Evolutionary conservation across 1,140 invertebrate species (phyloP).

Genomic region (Ridgeia piscesae): DNA sequence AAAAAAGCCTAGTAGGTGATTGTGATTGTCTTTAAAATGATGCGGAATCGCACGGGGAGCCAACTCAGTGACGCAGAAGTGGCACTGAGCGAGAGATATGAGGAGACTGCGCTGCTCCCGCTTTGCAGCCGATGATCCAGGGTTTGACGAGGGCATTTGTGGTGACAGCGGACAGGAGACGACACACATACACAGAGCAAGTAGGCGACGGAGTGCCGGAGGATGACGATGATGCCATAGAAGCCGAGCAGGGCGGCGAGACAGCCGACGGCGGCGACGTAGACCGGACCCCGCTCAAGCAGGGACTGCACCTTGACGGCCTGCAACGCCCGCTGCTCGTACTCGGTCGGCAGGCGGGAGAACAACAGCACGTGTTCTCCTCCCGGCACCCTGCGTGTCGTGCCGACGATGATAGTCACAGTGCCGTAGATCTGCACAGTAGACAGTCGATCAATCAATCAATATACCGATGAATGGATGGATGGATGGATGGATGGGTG

Average conservation of each 20-base stretch:
- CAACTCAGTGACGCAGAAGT: too few species aligned
- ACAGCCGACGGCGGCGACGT: slow-evolving; percentile 7
- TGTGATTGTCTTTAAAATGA: too few species aligned
- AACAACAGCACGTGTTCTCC: not conserved
- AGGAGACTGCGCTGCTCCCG: too few species aligned
- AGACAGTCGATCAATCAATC: too few species aligned
- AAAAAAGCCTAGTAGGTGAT: too few species aligned
- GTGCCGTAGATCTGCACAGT: not conserved
- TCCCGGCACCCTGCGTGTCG: not conserved
- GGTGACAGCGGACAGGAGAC: too few species aligned
- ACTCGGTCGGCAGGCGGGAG: not conserved
- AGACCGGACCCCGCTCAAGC: not conserved
- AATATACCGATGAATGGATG: too few species aligned
- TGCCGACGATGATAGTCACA: not conserved
- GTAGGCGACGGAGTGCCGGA: not conserved
- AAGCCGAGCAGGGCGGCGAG: slow-evolving; percentile 41
- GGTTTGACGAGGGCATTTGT: too few species aligned
- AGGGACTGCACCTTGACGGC: not conserved
- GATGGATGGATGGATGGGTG: too few species aligned
- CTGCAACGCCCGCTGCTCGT: not conserved
- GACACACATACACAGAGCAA: not conserved
- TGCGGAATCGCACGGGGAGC: too few species aligned
- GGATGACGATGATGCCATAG: slow-evolving; percentile 34
- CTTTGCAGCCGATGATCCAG: too few species aligned
- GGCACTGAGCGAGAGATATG: too few species aligned